phyloP scores from a whole-genome alignment of 2,797 vertebrate genomes.

The Neopelma chrysocephalum region DNA sequence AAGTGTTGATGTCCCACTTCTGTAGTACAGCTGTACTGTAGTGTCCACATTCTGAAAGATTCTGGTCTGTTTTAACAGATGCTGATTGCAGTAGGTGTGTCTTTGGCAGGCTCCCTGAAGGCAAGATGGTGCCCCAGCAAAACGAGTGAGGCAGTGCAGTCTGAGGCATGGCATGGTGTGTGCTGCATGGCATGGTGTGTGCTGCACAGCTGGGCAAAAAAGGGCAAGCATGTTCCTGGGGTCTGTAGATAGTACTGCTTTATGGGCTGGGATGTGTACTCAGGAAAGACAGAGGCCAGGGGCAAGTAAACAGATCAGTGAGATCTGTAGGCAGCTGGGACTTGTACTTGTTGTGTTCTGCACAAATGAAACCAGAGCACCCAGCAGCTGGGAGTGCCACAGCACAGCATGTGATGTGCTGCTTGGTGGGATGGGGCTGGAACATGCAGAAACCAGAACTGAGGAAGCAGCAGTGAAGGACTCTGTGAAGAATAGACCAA shows the following conservation, averaged over 20 bases:
- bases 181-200: fast-evolving
- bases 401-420: fast-evolving
- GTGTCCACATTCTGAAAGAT: neutral
- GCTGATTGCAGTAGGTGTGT: neutral
- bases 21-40: neutral
- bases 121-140: neutral
- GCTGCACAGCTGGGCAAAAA: neutral
- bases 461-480: neutral
- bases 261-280: fast-evolving
- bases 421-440: neutral
- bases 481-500: neutral
- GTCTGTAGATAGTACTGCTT: neutral
- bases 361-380: neutral
- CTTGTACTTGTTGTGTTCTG: neutral
- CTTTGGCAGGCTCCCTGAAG: neutral
- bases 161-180: fast-evolving
- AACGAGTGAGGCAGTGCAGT: neutral
- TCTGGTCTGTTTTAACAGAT: neutral
- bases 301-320: neutral
- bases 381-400: neutral
- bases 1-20: neutral
- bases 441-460: neutral
- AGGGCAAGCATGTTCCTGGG: fast-evolving
- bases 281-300: neutral
- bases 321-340: neutral